Evolutionary conservation across 2,888 invertebrate species (phyloP), one percentile per base, ranked within the genome.

Genomic region (Drosophila picticornis): DNA sequence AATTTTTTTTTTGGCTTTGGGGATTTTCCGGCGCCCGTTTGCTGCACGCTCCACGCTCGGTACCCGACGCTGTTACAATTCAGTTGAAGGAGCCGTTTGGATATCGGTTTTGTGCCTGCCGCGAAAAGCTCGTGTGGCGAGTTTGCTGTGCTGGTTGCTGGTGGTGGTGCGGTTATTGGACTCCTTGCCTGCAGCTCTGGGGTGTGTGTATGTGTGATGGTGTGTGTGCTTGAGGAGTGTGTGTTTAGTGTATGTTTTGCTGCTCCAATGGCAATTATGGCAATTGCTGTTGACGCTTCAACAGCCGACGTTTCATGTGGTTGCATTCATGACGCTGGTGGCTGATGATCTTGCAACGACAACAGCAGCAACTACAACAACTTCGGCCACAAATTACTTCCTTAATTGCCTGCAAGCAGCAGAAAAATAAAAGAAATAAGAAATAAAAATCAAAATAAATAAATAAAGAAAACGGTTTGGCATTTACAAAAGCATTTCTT

Each of bases 271-370:
- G 83, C 90, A 90, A 89, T 87, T 90, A 87, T 84, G 83, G 83
- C 90, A 88, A 90, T 88, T 88, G 90, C 83, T 80, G 88, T 83
- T 87, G 89, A 88, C 84, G 89, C 89, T 90, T 84, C 89, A 89
- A 77, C 84, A 88, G 90, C 83, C 88, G 66, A 72, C 74, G 81
- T 80, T 84, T 90, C 86, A 78, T 82, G 77, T 72, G 86, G 82
- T 69, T 90, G 89, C 88, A 83, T 90, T 86, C 90, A 83, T 86
- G 80, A 74, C 80, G 81, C 56, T 72, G 80, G 65, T 77, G 74
- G 70, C 72, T 76, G 84, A 78, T 75, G 81, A 77, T 81, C 69
- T 81, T 72, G 81, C 79, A 72, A 75, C 71, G 56, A 55, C 77
- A 64, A 73, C 71, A 66, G 57, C 73, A 67, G 67, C 75, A 69